These are phyloP conservation scores for Pomacea maculata DNA, from an alignment of 1,140 invertebrate genomes.

Conservation along the genomic window DNA sequence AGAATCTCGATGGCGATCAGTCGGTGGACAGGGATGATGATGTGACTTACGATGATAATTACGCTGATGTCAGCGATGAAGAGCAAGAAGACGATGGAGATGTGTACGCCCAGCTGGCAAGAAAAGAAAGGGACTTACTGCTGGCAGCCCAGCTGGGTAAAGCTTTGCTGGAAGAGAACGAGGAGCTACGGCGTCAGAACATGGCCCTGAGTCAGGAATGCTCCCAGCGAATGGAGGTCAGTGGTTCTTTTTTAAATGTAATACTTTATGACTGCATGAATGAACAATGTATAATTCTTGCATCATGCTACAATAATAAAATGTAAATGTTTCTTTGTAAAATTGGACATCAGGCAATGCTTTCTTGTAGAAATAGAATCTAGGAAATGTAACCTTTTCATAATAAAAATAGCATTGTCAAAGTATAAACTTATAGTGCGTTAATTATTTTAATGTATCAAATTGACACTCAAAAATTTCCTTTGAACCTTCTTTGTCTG, in stretches of 20 bases:
- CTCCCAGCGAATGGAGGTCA: conserved; percentile 91
- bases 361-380: too few species aligned
- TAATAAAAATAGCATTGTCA: too few species aligned
- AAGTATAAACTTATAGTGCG: too few species aligned
- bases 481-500: too few species aligned
- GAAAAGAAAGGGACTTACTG: conserved; percentile 91
- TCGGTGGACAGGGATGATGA: background rate
- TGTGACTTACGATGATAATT: conserved; percentile 4
- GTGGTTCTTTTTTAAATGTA: conserved; percentile 31
- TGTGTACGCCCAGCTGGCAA: conserved; percentile 77
- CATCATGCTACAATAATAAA: background rate
- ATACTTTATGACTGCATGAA: background rate
- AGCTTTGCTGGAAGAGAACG: conserved; percentile 92
- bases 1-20: background rate
- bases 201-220: conserved; percentile 88
- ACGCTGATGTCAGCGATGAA: conserved; percentile 29
- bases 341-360: too few species aligned
- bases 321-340: background rate
- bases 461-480: too few species aligned
- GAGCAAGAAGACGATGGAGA: conserved; percentile 73
- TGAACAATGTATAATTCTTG: background rate
- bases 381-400: too few species aligned
- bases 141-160: conserved; percentile 94
- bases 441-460: too few species aligned
- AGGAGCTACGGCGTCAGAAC: conserved; percentile 83